phyloP scores from a whole-genome alignment of 2,888 invertebrate genomes.

The Tineola bisselliella region DNA sequence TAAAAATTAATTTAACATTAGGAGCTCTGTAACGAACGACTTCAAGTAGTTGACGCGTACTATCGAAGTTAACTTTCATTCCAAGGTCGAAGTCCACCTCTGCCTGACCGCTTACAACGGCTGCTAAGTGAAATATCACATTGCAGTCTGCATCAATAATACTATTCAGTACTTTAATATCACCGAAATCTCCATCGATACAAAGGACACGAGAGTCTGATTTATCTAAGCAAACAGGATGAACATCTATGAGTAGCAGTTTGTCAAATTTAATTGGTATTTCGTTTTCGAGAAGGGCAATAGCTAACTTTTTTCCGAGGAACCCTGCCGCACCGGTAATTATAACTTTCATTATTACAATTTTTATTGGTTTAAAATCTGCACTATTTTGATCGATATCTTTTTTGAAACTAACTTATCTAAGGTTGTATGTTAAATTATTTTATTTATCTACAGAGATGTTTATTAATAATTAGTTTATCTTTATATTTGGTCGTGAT shows the following conservation, averaged over 20 bases:
- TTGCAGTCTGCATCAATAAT: conserved; percentile 29
- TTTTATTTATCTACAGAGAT: neutral
- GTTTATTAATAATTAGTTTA: neutral
- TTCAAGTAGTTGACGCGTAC: conserved; percentile 42
- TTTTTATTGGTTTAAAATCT: neutral
- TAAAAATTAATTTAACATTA: conserved; percentile 34
- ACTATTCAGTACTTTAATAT: conserved; percentile 26
- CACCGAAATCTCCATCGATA: conserved; percentile 26
- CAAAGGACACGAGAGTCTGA: conserved; percentile 27
- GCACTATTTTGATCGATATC: neutral
- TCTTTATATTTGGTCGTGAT: neutral
- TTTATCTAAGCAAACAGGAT: conserved; percentile 14
- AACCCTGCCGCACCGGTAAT: conserved; percentile 10
- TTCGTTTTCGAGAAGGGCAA: neutral
- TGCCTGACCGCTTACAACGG: conserved; percentile 50
- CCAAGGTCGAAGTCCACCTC: conserved; percentile 50
- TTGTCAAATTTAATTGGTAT: neutral
- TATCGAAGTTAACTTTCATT: conserved; percentile 44
- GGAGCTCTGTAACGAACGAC: conserved; percentile 31
- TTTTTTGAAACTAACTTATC: neutral
- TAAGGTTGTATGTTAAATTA: neutral
- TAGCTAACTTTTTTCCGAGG: conserved; percentile 12
- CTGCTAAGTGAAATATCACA: conserved; percentile 47
- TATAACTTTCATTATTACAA: conserved; percentile 12
- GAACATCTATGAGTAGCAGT: neutral